Percentiles rank a stretch among this genome's conserved stretches.
These are phyloP conservation scores for Copidosoma aretas DNA, from an alignment of 2,888 invertebrate genomes.

Conservation along the genomic window DNA sequence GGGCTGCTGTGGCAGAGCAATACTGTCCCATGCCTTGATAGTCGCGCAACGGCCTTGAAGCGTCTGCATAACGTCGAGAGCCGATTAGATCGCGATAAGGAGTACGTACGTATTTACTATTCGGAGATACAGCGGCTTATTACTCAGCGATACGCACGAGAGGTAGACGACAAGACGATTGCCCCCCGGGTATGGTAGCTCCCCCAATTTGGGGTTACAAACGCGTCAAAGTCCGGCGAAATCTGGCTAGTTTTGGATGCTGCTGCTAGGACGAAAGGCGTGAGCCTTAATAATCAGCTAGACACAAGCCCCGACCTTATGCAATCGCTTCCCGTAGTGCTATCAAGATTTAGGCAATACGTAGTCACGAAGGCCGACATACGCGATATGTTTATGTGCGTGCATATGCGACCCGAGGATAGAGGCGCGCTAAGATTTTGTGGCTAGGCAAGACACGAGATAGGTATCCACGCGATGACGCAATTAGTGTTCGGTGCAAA, in stretches of 20 bases:
- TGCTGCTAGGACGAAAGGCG: slow-evolving; percentile 11
- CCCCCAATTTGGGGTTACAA: slow-evolving; percentile 20
- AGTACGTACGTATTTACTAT: slow-evolving; percentile 5
- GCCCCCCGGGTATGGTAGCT: no score
- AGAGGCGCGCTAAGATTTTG: slow-evolving; percentile 7
- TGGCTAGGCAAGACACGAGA: slow-evolving; percentile 14
- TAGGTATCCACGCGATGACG: slow-evolving; percentile 37
- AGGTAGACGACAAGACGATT: not conserved
- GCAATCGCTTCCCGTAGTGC: slow-evolving; percentile 22
- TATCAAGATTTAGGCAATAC: slow-evolving; percentile 38
- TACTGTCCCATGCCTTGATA: not conserved
- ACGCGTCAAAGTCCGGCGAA: slow-evolving; percentile 20
- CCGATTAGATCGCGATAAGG: not conserved
- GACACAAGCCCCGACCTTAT: slow-evolving; percentile 22
- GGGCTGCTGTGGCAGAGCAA: slow-evolving; percentile 13
- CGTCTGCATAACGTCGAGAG: not conserved
- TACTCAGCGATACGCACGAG: slow-evolving; percentile 3
- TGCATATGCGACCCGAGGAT: slow-evolving; percentile 3
- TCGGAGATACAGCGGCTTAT: slow-evolving; percentile 18
- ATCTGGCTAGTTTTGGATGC: slow-evolving; percentile 27
- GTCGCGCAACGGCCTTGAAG: not conserved
- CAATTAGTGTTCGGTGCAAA: slow-evolving; percentile 46
- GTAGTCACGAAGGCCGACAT: slow-evolving; percentile 21
- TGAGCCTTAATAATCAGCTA: slow-evolving; percentile 22
- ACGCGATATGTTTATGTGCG: slow-evolving; percentile 16